A percentile compares a stretch with the other conserved stretches of the same genome.
Evolutionary conservation across 2,888 invertebrate species (phyloP).

Genomic region (Prenolepis imparis): DNA sequence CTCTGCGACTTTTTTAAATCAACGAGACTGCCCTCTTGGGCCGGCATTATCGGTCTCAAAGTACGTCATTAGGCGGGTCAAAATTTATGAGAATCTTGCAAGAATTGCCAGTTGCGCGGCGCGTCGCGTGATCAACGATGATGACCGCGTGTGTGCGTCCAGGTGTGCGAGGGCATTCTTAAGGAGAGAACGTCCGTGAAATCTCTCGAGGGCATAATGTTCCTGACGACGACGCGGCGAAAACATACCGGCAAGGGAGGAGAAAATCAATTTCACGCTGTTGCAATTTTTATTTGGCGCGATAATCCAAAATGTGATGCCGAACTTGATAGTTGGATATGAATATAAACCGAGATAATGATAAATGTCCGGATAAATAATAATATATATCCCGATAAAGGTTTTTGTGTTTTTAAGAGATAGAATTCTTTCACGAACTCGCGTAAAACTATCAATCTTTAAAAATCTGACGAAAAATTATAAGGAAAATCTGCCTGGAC

Average conservation of each 20-base stretch:
- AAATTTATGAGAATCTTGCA: conserved; percentile 54
- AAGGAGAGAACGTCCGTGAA: conserved; percentile 41
- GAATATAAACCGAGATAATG: neutral
- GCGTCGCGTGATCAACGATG: conserved; percentile 64
- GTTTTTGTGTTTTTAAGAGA: too few species aligned
- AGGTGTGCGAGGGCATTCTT: conserved; percentile 21
- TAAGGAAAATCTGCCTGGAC: too few species aligned
- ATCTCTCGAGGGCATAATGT: conserved; percentile 31
- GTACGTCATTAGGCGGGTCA: conserved; percentile 59
- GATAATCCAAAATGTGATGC: conserved; percentile 25
- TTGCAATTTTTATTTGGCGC: conserved; percentile 27
- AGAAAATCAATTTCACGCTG: conserved; percentile 43
- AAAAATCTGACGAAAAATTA: too few species aligned
- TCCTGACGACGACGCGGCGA: neutral
- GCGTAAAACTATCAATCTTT: too few species aligned
- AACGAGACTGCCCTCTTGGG: conserved; percentile 28
- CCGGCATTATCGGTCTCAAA: conserved; percentile 51
- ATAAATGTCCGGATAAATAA: neutral
- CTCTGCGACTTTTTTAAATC: conserved; percentile 49
- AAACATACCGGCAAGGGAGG: neutral
- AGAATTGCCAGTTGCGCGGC: conserved; percentile 57
- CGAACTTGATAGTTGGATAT: neutral
- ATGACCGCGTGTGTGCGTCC: conserved; percentile 47
- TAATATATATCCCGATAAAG: neutral
- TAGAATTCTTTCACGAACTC: too few species aligned